Evolutionary conservation across 2,888 invertebrate species (phyloP), one percentile per base, ranked within the genome.

Genomic region (Helleia helle): DNA sequence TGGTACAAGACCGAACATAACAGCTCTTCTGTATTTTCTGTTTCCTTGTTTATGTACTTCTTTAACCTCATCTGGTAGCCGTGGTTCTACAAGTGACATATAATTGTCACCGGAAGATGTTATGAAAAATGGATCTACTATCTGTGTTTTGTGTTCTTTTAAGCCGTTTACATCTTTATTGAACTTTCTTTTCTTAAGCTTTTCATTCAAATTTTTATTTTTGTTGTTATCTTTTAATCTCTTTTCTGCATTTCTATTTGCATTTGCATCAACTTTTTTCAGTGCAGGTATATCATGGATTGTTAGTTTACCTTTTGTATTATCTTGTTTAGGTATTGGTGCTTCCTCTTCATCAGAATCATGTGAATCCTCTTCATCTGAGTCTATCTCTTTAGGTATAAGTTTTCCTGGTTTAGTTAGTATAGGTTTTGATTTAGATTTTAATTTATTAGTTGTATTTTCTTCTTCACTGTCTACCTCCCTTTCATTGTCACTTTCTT

Each of bases 81-180:
- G 70, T 0, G 79, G 77, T 44, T 84, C 80, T 13, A 71, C 77
- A 7, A 85, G 50, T 12, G 85, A 75, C 65, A 84, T 65, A 41
- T 86, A 86, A 47, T 71, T 81, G 38, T 70, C 80, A 9, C 86
- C 86, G 1, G 71, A 66, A 11, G 75, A 58, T 8, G 81, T 86
- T 17, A 75, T 71, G 48, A 86, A 86, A 55, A 86, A 86, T 22
- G 84, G 75, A 61, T 86, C 86, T 3, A 74, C 76, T 25, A 74
- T 61, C 60, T 77, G 81, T 13, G 53, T 62, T 5, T 59, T 62
- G 39, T 48, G 42, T 4, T 45, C 26, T 13, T 55, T 51, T 34
- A 24, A 14, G 14, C 65, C 62, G 38, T 58, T 54, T 6, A 25
- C 34, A 28, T 62, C 65, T 49, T 71, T 77, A 36, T 72, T 74